Evolutionary conservation across 2,113 vertebrate genomes (phyloP).

Genomic region (Gambusia affinis): DNA sequence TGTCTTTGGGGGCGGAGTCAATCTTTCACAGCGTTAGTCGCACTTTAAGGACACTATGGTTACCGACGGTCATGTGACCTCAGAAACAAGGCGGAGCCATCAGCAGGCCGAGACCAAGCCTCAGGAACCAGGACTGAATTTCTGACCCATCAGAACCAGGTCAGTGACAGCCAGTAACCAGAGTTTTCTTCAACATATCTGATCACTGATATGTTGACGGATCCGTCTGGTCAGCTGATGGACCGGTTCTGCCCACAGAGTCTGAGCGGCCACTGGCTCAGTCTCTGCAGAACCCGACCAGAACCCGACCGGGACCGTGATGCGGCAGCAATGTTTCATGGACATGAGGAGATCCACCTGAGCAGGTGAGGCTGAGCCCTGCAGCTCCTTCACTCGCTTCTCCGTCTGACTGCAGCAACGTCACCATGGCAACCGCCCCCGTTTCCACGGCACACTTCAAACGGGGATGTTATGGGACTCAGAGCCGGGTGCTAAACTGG

Average conservation of each 20-base stretch:
- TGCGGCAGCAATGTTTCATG: not conserved
- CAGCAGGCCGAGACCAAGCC: no score
- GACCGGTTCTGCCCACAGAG: no score
- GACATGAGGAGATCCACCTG: conserved; percentile 34
- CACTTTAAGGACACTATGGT: no score
- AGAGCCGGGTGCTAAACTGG: not conserved
- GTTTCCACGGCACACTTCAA: conserved; percentile 54
- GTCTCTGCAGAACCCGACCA: not conserved
- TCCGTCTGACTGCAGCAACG: conserved; percentile 46
- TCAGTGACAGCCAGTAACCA: no score
- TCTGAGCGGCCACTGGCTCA: no score
- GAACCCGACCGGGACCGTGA: not conserved
- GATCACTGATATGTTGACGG: not conserved
- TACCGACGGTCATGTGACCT: no score
- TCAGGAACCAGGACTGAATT: no score
- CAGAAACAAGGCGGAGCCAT: no score
- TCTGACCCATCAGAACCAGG: no score
- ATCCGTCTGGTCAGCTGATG: not conserved
- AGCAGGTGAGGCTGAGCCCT: conserved; percentile 25
- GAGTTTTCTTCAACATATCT: no score
- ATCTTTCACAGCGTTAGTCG: no score
- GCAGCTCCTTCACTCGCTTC: conserved; percentile 47
- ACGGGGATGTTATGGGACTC: conserved; percentile 5
- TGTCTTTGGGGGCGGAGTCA: no score
- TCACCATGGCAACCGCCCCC: conserved; percentile 56